Conservation (phyloP, 2,797 vertebrate genomes). For the Coreius guichenoti region DNA sequence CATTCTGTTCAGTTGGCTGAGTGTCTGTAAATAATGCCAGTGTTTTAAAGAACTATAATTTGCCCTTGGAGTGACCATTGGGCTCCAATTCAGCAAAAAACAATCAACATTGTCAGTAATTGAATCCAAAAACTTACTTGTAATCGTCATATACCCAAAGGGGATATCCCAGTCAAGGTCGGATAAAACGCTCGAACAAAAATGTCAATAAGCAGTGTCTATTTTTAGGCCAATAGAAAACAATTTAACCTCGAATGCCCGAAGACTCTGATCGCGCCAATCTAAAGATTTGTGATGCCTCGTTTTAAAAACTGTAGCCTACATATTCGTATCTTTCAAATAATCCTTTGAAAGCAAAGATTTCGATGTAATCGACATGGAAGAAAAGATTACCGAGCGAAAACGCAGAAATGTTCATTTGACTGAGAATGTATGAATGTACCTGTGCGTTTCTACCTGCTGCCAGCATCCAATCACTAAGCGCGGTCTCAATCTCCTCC, state of each 20-base stretch:
- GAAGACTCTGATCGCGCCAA: neutral
- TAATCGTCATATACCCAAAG: neutral
- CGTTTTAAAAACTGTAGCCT: neutral
- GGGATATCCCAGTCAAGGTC: neutral
- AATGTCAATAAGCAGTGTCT: neutral
- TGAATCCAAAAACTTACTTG: neutral
- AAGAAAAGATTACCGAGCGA: neutral
- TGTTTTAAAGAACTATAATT: neutral
- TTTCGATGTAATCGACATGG: neutral
- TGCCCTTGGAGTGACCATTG: neutral
- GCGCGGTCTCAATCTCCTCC: slow-evolving; percentile 43
- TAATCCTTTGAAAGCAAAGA: neutral
- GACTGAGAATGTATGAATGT: neutral
- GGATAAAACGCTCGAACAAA: neutral
- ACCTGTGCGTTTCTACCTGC: slow-evolving; percentile 48
- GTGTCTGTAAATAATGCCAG: neutral
- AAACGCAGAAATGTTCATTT: neutral
- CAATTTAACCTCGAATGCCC: neutral
- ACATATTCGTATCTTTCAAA: neutral
- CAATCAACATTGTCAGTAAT: neutral
- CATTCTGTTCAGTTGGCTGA: slow-evolving; percentile 4
- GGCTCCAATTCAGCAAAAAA: neutral
- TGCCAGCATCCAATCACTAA: slow-evolving; percentile 46
- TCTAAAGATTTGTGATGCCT: neutral
- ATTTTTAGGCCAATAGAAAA: neutral